These are phyloP conservation scores for Formicarius rufipectus DNA, from an alignment of 2,113 vertebrate species.

Conservation along the genomic window DNA sequence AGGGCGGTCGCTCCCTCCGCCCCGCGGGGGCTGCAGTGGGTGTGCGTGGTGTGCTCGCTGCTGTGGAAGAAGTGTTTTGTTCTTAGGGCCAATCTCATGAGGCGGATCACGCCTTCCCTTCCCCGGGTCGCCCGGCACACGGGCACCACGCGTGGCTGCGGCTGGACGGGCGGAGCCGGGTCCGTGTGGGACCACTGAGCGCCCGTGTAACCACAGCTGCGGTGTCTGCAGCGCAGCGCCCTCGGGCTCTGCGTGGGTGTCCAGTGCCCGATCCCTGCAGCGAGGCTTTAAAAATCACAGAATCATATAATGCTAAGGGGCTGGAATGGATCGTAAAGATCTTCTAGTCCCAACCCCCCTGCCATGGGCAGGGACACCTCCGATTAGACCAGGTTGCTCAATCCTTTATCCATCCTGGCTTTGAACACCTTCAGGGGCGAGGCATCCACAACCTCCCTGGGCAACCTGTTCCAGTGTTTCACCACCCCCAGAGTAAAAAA, in stretches of 20 bases:
- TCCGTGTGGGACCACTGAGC: no score
- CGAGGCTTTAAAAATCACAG: background rate
- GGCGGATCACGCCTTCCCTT: background rate
- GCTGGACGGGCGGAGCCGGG: rapidly evolving
- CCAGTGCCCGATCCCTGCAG: background rate
- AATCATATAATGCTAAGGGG: no score
- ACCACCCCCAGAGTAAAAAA: background rate
- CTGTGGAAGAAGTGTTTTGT: rapidly evolving
- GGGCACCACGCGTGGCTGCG: no score
- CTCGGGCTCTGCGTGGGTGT: rapidly evolving
- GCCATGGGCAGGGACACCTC: rapidly evolving
- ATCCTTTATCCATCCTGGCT: background rate
- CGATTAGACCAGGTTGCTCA: background rate
- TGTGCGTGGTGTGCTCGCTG: rapidly evolving
- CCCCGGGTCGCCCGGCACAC: no score
- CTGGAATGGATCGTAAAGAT: background rate
- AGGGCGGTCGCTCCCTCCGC: background rate
- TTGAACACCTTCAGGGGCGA: background rate
- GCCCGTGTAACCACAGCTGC: no score
- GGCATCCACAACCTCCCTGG: background rate
- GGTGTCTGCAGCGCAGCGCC: background rate
- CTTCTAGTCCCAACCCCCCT: background rate
- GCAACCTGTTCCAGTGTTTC: background rate
- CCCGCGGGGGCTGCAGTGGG: no score
- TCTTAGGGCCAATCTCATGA: no score